A percentile compares a stretch with the other conserved stretches of the same genome.
phyloP scores from a whole-genome alignment of 2,113 vertebrate genomes.

The Marmota flaviventris region DNA sequence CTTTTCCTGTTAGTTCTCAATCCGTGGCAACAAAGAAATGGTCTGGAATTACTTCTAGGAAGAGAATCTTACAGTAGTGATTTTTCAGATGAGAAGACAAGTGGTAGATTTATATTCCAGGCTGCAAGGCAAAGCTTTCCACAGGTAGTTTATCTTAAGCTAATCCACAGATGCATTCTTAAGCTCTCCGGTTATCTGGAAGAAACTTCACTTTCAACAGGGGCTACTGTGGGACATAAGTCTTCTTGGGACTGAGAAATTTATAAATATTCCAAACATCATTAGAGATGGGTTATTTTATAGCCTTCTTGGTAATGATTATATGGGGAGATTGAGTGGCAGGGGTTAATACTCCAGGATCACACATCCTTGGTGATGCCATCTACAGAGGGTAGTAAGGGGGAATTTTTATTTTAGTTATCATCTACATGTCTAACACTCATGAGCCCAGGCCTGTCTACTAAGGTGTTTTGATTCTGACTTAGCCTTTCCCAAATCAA shows the following conservation, averaged over 20 bases:
- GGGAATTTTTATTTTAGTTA: neutral
- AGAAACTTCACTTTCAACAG: neutral
- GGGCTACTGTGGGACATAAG: neutral
- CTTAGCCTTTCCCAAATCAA: neutral
- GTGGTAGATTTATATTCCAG: neutral
- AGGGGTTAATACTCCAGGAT: neutral
- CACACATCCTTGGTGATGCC: neutral
- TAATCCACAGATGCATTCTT: neutral
- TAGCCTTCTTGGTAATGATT: neutral
- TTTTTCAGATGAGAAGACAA: conserved; percentile 50
- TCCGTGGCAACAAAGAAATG: neutral
- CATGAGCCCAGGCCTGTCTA: neutral
- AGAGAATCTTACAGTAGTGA: neutral
- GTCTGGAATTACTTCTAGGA: neutral
- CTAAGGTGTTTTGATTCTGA: neutral
- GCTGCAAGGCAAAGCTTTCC: neutral
- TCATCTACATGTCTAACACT: neutral
- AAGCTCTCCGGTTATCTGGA: neutral
- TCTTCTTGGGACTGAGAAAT: neutral
- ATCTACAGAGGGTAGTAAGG: neutral
- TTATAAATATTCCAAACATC: neutral
- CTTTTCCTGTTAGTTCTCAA: neutral
- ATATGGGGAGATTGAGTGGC: neutral
- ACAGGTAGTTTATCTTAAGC: neutral
- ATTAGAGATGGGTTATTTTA: neutral